Conservation (phyloP, 1,140 invertebrate species). For the Drosophila punjabiensis region DNA sequence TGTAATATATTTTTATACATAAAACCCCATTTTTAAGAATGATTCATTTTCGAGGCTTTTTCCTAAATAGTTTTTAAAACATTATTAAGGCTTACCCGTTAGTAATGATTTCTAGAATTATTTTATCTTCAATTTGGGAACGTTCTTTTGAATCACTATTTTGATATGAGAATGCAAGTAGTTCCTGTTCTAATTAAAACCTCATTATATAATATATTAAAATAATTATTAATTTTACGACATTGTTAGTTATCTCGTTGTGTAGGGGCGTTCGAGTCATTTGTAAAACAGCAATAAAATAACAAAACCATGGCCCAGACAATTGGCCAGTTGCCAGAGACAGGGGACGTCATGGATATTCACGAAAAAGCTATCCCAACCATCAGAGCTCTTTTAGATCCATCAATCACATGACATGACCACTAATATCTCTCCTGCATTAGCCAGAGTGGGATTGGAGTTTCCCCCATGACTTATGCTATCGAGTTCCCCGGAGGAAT, state of each 20-base stretch:
- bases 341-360: constrained; percentile 23
- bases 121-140: background rate
- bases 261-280: constrained; percentile 29
- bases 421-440: constrained; percentile 6
- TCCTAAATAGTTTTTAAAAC: background rate
- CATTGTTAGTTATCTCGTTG: background rate
- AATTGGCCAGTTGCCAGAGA: constrained; percentile 43
- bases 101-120: too few relatives aligned
- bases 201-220: background rate
- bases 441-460: background rate
- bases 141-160: background rate
- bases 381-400: constrained; percentile 8
- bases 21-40: background rate
- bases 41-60: background rate
- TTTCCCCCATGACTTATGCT: constrained; percentile 1
- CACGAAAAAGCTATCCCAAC: constrained; percentile 4
- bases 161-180: background rate
- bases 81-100: too few relatives aligned
- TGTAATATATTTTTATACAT: background rate
- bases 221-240: background rate
- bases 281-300: constrained; percentile 43
- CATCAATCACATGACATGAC: constrained; percentile 23
- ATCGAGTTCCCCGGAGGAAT: constrained; percentile 20
- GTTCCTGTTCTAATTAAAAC: background rate
- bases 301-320: constrained; percentile 26